These are phyloP conservation scores for Aporophyla lueneburgensis DNA, from an alignment of 2,888 invertebrate genomes.

Conservation along the genomic window DNA sequence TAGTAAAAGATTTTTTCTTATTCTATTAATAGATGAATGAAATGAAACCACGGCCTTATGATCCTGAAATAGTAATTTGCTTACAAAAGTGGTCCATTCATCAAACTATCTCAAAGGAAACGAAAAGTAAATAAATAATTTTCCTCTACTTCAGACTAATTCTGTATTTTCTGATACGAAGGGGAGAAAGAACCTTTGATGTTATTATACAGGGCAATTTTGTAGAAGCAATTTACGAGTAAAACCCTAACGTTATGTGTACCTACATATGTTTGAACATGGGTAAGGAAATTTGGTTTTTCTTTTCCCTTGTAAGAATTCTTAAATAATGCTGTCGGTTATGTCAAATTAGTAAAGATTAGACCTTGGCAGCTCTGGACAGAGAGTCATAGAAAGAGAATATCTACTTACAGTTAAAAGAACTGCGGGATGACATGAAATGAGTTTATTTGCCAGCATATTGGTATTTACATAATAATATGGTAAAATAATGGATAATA, in stretches of 20 bases:
- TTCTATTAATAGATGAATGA: background rate
- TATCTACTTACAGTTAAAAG: too few relatives aligned
- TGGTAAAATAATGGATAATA: too few relatives aligned
- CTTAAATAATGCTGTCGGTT: too few relatives aligned
- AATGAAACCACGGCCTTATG: background rate
- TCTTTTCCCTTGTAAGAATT: background rate
- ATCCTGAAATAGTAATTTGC: slow-evolving; percentile 33
- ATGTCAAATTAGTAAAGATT: too few relatives aligned
- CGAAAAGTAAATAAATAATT: slow-evolving; percentile 12
- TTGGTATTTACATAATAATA: too few relatives aligned
- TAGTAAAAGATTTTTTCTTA: background rate
- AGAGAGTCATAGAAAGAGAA: too few relatives aligned
- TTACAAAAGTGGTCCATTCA: slow-evolving; percentile 30
- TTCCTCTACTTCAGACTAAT: slow-evolving; percentile 27
- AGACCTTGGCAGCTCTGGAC: too few relatives aligned
- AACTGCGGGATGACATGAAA: too few relatives aligned
- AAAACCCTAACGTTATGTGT: background rate
- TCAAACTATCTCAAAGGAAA: slow-evolving; percentile 12
- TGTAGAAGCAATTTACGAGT: background rate
- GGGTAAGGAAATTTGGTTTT: background rate
- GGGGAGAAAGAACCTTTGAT: slow-evolving; percentile 10
- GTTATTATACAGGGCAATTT: background rate
- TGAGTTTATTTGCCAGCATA: too few relatives aligned
- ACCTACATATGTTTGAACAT: background rate
- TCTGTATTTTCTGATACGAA: slow-evolving; percentile 11